These are phyloP conservation scores for Schizaphis graminum DNA, from an alignment of 2,888 invertebrate species.

Conservation along the genomic window DNA sequence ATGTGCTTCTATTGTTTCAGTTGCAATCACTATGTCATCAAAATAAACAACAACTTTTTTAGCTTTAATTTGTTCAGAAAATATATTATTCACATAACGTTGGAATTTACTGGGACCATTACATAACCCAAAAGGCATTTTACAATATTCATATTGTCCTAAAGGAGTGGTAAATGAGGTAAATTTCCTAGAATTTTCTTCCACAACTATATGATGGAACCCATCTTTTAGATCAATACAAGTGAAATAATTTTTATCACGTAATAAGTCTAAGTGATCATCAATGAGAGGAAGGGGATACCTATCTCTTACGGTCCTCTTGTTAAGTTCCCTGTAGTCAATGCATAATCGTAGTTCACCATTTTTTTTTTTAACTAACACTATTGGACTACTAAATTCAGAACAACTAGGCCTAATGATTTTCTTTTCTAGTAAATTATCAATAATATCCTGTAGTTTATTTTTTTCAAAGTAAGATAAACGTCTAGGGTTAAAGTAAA, in stretches of 20 bases:
- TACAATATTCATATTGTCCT: too few species aligned
- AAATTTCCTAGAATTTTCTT: constrained; percentile 1
- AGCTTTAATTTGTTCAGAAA: constrained; percentile 68
- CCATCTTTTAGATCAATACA: constrained; percentile 14
- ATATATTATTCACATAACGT: too few species aligned
- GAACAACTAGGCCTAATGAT: constrained; percentile 1
- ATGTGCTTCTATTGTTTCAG: too few species aligned
- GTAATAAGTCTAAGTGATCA: neutral
- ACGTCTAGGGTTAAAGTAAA: neutral
- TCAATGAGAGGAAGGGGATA: constrained; percentile 4
- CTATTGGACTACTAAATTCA: constrained; percentile 21
- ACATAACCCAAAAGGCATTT: too few species aligned
- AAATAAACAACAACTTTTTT: constrained; percentile 68
- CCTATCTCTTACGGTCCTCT: neutral
- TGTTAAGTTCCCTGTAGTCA: constrained; percentile 15
- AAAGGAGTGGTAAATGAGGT: neutral
- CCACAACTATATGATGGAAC: constrained; percentile 13
- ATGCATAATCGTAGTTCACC: neutral
- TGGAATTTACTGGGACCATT: too few species aligned
- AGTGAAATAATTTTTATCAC: neutral
- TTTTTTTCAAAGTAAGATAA: too few species aligned
- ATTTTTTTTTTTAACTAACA: constrained; percentile 6
- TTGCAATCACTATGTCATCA: constrained; percentile 69
- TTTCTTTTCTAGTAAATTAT: neutral
- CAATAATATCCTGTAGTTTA: constrained; percentile 28